These are phyloP conservation scores for Vulpes lagopus DNA, from an alignment of 2,113 vertebrate species.

Conservation along the genomic window DNA sequence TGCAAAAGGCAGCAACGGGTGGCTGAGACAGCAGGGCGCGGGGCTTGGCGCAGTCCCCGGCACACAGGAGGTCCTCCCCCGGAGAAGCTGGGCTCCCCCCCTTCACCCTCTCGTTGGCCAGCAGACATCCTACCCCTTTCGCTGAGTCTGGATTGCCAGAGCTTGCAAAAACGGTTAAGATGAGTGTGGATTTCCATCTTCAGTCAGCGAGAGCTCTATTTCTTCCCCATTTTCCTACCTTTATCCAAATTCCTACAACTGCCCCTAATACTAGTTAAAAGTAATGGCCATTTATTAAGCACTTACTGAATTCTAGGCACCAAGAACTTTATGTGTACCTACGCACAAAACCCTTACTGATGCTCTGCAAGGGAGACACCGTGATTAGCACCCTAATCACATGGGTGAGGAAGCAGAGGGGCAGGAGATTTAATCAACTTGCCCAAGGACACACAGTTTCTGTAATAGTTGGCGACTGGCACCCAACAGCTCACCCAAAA, in stretches of 20 bases:
- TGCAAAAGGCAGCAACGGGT: neutral
- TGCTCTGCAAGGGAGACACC: neutral
- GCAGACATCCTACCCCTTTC: neutral
- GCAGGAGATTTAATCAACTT: neutral
- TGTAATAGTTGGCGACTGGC: neutral
- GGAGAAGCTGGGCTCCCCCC: fast-evolving
- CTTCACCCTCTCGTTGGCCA: neutral
- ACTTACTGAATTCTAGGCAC: neutral
- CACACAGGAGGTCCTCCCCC: neutral
- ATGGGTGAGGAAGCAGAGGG: neutral
- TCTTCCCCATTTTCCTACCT: neutral
- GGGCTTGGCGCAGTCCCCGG: fast-evolving
- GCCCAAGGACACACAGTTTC: neutral
- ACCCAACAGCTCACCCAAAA: neutral
- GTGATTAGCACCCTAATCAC: fast-evolving
- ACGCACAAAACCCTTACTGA: neutral
- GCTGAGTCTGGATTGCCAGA: neutral
- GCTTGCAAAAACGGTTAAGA: neutral
- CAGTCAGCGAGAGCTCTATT: neutral
- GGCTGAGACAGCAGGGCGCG: neutral
- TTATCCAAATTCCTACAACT: neutral
- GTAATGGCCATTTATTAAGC: no score
- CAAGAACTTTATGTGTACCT: fast-evolving
- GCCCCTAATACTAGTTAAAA: neutral
- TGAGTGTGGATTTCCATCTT: neutral